Evolutionary conservation across 1,140 invertebrate genomes (phyloP), one percentile per base, ranked within the genome.

Genomic region (Ericerus pela): DNA sequence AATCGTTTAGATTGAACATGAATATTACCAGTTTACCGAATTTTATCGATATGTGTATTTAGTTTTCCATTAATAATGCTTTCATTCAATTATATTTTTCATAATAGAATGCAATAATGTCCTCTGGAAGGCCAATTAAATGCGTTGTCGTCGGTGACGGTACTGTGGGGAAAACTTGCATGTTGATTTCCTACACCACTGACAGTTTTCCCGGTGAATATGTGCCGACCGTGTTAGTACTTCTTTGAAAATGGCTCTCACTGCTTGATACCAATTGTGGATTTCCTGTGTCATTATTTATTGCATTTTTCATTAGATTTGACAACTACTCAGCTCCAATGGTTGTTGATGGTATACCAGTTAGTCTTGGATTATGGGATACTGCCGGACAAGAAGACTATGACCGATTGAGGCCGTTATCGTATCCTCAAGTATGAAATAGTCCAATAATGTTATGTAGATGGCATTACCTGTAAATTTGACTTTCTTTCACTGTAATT

Each of bases 121-220:
- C 64, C 24, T 63, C 63, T 12, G 64, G 64, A 28, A 58, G 64
- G 22, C 64, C 89, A 60, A 93, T 97, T 69, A 97, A 97, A 72
- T 96, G 93, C 80, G 94, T 96, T 58, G 90, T 96, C 14, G 91
- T 96, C 57, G 90, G 85, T 18, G 84, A 87, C 69, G 88, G 88
- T 62, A 96, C 92, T 29, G 93, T 98, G 58, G 94, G 94, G 66
- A 98, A 98, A 79, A 98, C 94, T 31, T 97, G 94, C 73, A 96
- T 96, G 91, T 76, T 98, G 64, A 97, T 98, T 70, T 96, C 92
- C 31, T 97, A 97, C 67, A 97, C 94, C 27, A 98, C 94, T 62
- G 93, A 97, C 69, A 95, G 90, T 75, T 98, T 98, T 79, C 93
- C 93, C 55, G 93, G 93, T 61, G 91, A 95, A 84, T 95, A 95